Percentiles rank a stretch among this genome's conserved stretches.
Evolutionary conservation across 2,888 invertebrate genomes (phyloP).

Genomic region (Metalampra italica): DNA sequence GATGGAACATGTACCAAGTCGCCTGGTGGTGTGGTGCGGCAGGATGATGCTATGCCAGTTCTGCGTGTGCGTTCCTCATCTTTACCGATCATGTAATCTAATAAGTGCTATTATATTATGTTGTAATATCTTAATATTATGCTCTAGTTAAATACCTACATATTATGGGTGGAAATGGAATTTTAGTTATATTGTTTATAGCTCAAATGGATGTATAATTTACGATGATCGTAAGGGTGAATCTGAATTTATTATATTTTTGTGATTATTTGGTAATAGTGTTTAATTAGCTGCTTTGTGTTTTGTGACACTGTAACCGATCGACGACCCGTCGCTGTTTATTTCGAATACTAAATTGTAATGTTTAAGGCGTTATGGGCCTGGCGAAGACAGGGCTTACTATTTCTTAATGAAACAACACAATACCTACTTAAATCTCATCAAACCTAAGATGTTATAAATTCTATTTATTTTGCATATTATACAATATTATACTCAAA

Average conservation of each 20-base stretch:
- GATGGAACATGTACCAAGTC: too few relatives aligned
- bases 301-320: constrained; percentile 49
- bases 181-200: constrained; percentile 52
- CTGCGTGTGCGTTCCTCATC: background rate
- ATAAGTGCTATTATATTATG: constrained; percentile 24
- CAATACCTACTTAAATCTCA: too few relatives aligned
- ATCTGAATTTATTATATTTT: constrained; percentile 65
- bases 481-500: too few relatives aligned
- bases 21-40: too few relatives aligned
- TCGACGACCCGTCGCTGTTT: constrained; percentile 17
- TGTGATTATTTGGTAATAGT: constrained; percentile 45
- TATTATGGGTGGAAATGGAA: constrained; percentile 64
- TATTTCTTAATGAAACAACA: too few relatives aligned
- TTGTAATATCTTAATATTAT: constrained; percentile 23
- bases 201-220: constrained; percentile 60
- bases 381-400: too few relatives aligned
- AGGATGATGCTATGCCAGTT: background rate
- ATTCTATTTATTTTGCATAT: too few relatives aligned
- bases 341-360: constrained; percentile 5
- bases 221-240: constrained; percentile 51
- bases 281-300: too few relatives aligned
- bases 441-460: too few relatives aligned
- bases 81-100: constrained; percentile 12
- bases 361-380: too few relatives aligned
- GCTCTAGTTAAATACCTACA: constrained; percentile 43